A percentile compares a stretch with the other conserved stretches of the same genome.
Conservation (phyloP, 2,888 invertebrate genomes). For the Ormia ochracea region DNA sequence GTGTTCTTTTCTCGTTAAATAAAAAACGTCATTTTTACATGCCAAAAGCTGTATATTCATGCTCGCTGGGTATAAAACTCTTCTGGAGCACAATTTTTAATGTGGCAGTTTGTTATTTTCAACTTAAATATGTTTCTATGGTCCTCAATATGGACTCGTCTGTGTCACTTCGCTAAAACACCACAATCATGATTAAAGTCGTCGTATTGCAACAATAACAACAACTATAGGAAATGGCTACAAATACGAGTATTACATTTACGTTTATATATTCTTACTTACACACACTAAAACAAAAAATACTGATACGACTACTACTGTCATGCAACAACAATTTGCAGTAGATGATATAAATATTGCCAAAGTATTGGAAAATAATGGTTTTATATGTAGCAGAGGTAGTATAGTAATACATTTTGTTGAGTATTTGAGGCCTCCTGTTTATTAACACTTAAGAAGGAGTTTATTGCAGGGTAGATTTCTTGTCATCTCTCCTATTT, state of each 20-base stretch:
- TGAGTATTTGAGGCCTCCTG: constrained; percentile 58
- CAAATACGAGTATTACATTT: not conserved
- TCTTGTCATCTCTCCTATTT: not conserved
- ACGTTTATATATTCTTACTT: constrained; percentile 1
- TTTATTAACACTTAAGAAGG: constrained; percentile 60
- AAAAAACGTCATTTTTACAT: not conserved
- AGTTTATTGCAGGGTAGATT: constrained; percentile 33
- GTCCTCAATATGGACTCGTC: constrained; percentile 5
- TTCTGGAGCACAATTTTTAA: constrained; percentile 47
- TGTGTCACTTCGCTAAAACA: not conserved
- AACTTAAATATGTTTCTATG: constrained; percentile 61
- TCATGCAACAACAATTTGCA: not conserved
- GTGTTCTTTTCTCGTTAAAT: too few species aligned
- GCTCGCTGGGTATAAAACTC: constrained; percentile 5
- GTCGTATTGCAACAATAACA: not conserved
- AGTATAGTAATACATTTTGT: constrained; percentile 29
- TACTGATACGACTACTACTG: constrained; percentile 12
- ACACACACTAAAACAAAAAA: constrained; percentile 5
- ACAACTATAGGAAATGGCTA: not conserved
- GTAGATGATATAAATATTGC: constrained; percentile 6
- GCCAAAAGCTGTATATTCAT: too few species aligned
- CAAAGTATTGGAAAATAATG: constrained; percentile 16
- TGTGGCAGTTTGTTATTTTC: constrained; percentile 62
- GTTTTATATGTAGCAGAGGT: not conserved
- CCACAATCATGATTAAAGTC: not conserved